Base-by-base conservation (phyloP, 2,113 vertebrate species). In the Aspiorhynchus laticeps region DNA sequence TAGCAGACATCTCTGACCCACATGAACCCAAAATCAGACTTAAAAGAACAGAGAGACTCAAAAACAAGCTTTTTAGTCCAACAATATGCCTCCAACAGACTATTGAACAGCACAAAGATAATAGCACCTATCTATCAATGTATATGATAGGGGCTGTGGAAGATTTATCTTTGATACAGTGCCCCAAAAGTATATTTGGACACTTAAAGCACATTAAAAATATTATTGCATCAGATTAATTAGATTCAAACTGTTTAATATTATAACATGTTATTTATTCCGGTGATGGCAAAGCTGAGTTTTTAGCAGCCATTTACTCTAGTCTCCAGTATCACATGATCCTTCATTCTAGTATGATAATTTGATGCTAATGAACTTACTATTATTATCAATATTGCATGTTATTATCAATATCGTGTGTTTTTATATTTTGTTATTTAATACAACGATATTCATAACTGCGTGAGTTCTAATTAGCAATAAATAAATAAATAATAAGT, bases 1-100 rank as follows among this genome's bases (percentile, higher is more conserved):
- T 6, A 43, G 71, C 38, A 38, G 71, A 74, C 38, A 74, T 74
- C 38, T 74, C 71, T 74, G 21, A 74, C 10, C 36, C 71, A 74
- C 36, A 74, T 74, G 17, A 74, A 43, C 36, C 21, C 36, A 38
- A 43, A 41, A 41, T 24, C 36, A 74, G 21, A 74, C 21, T 43
- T 6, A 43, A 43, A 74, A 43, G 38, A 74, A 6, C 19, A 43
- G 11, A 9, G 41, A 46, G 73, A 46, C 24, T 46, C 3, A 1
- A 75, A 46, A 14, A 46, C 73, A 75, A 75, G 38, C 21, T 15
- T 43, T 43, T 74, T 43, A n/a, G 36, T 74, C 24, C 24, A 74
- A 74, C 28, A 33, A 19, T 4, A 19, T 67, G 5, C 9, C 3
- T 51, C 51, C 51, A 21, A 12, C 8, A 33, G 15, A 53, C 28